phyloP scores from a whole-genome alignment of 2,113 vertebrate species.

The Haliaeetus leucogaster region DNA sequence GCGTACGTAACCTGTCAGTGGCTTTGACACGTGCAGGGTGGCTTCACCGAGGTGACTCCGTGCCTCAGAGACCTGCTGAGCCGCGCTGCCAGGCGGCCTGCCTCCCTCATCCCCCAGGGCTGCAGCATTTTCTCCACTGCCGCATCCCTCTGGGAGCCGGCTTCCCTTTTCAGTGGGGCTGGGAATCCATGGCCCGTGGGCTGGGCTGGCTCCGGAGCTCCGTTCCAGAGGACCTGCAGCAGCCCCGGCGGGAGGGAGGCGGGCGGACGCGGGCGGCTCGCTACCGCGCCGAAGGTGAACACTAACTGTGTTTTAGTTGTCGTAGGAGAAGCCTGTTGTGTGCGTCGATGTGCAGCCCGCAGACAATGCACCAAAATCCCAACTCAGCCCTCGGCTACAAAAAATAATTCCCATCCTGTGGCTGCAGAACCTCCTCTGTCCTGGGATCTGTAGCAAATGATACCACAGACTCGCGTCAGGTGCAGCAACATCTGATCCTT shows the following conservation, averaged over 20 bases:
- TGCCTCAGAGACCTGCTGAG: not conserved
- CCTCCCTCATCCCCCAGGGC: not conserved
- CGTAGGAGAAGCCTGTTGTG: not conserved
- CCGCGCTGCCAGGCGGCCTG: accelerated
- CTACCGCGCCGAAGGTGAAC: not conserved
- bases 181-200: not conserved
- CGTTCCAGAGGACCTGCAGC: not conserved
- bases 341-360: not conserved
- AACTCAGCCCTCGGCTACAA: not conserved
- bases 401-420: not conserved
- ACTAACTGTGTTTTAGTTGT: not conserved
- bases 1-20: not conserved
- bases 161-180: not conserved
- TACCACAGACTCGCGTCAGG: not conserved
- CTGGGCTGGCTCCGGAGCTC: not conserved
- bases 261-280: accelerated
- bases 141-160: not conserved
- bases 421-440: not conserved
- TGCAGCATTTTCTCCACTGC: not conserved
- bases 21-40: not conserved
- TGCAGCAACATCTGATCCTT: not conserved
- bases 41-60: not conserved
- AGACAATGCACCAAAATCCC: not conserved
- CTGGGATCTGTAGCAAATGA: not conserved
- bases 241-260: not conserved